Evolutionary conservation across 2,888 invertebrate genomes (phyloP).

Genomic region (Mamestra brassicae): DNA sequence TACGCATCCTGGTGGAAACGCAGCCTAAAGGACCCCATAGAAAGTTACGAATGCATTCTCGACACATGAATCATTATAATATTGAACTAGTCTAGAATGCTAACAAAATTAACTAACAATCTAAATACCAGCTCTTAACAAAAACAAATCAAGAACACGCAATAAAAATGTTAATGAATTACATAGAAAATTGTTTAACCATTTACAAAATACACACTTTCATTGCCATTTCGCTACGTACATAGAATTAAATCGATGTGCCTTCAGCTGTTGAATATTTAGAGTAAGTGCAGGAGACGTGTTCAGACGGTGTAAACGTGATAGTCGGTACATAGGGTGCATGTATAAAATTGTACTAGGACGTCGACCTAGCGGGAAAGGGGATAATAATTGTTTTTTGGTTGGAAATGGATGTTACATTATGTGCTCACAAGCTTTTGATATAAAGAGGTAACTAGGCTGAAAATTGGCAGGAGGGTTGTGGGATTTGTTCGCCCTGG

Average conservation of each 20-base stretch:
- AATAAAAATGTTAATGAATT: constrained; percentile 25
- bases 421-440: neutral
- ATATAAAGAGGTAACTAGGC: neutral
- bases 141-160: neutral
- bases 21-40: neutral
- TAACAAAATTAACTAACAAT: neutral
- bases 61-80: neutral
- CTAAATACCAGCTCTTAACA: neutral
- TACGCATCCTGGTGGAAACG: too few species aligned
- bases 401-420: neutral
- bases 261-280: constrained; percentile 39
- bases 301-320: neutral
- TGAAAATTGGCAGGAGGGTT: neutral
- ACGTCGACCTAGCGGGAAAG: neutral
- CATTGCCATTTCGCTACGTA: constrained; percentile 25
- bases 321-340: neutral
- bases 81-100: constrained; percentile 12
- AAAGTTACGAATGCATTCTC: neutral
- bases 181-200: constrained; percentile 10
- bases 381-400: neutral
- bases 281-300: constrained; percentile 9
- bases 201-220: constrained; percentile 38
- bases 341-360: constrained; percentile 4
- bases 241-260: constrained; percentile 26
- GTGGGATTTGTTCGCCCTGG: too few species aligned